Base-by-base conservation (phyloP, 2,113 vertebrate genomes). In the Mormyrus lacerda region DNA sequence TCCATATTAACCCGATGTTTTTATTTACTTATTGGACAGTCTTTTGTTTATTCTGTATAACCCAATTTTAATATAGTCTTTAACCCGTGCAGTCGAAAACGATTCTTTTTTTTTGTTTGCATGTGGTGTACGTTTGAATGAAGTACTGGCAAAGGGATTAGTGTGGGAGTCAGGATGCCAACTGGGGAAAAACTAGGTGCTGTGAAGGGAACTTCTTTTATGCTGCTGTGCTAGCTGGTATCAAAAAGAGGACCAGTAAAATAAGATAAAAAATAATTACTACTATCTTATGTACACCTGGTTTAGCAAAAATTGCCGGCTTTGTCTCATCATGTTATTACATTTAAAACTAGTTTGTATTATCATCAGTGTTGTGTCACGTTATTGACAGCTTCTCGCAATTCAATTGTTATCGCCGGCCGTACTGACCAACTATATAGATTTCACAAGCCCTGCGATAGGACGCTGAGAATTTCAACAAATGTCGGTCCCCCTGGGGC, bases 61-160 rank as follows among this genome's bases (percentile, higher is more conserved):
- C 0, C 21, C 42, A 0, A n/a, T 27, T n/a, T 48, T 27, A 2
- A 0, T 1, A 17, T 0, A 0, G 0, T 3, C 3, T 47, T 51
- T 35, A 0, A 17, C 5, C 0, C 1, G 48, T 44, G 1, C 17
- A 27, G 19, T 15, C 69, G 51, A 84, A 65, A 89, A 87, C 55
- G 45, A 79, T 82, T 88, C 27, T 88, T 90, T 94, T 93, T 95
- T 27, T 65, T 65, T 11, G n/a, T 65, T 65, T 11, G n/a, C 61
- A 31, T 27, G n/a, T 65, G 7, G n/a, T 65, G 58, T 65, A 24
- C 58, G 58, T 65, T n/a, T 65, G n/a, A 65, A 65, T 65, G 7
- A 11, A 13, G n/a, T 65, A 15, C 15, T 4, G 24, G 1, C 69
- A 86, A n/a, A n/a, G 44, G 69, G 3, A 51, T 69, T 0, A 15